These are phyloP conservation scores for Nautilus pompilius DNA, from an alignment of 1,140 invertebrate species.

Conservation along the genomic window DNA sequence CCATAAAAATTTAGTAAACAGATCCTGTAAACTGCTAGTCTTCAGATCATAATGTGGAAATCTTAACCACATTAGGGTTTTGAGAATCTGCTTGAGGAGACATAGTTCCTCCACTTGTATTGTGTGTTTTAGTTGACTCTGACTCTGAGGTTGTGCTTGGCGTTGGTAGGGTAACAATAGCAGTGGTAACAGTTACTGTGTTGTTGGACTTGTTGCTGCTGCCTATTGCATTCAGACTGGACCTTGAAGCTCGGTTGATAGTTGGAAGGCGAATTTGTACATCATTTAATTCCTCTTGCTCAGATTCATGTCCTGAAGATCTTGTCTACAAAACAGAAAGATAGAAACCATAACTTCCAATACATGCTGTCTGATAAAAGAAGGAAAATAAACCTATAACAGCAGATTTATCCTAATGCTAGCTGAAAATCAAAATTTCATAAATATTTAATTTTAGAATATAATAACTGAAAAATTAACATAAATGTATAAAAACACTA, in stretches of 20 bases:
- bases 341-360: not conserved
- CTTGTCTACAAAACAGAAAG: constrained; percentile 39
- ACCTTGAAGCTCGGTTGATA: constrained; percentile 41
- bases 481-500: too few relatives aligned
- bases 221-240: constrained; percentile 46
- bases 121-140: constrained; percentile 32
- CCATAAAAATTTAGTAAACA: not conserved
- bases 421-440: too few relatives aligned
- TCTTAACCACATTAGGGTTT: constrained; percentile 36
- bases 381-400: not conserved
- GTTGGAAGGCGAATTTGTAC: constrained; percentile 56
- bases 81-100: constrained; percentile 22
- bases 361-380: not conserved
- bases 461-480: too few relatives aligned
- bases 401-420: not conserved
- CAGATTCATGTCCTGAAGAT: constrained; percentile 43
- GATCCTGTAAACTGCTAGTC: not conserved
- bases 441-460: too few relatives aligned
- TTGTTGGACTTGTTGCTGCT: constrained; percentile 36
- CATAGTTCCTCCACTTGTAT: constrained; percentile 26
- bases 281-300: constrained; percentile 58
- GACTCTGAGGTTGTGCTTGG: constrained; percentile 47
- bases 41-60: constrained; percentile 41
- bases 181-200: constrained; percentile 41
- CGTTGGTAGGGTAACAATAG: constrained; percentile 40